A percentile compares a stretch with the other conserved stretches of the same genome.
Evolutionary conservation across 2,797 vertebrate genomes (phyloP).

Genomic region (Eurystomus glaucurus): DNA sequence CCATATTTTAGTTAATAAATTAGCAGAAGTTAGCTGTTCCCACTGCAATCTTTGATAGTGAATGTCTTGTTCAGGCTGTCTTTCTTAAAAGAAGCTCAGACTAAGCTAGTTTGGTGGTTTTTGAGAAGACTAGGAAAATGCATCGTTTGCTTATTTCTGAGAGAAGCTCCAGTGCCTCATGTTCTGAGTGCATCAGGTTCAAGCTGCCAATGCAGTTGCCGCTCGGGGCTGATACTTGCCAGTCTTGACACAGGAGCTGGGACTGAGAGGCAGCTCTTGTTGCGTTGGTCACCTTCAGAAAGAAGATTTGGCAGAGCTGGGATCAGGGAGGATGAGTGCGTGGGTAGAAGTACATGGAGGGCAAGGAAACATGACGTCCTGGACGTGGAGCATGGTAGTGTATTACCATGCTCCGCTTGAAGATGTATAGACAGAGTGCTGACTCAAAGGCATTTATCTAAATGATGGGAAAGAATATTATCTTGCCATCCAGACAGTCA

Average conservation of each 20-base stretch:
- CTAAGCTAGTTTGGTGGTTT: not conserved
- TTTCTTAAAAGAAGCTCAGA: not conserved
- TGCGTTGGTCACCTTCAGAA: not conserved
- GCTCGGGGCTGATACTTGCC: fast-evolving
- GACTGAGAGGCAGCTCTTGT: not conserved
- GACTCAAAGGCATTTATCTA: not conserved
- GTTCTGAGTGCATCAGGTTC: not conserved
- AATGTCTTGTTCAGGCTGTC: not conserved
- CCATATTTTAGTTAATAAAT: not conserved
- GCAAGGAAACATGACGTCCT: not conserved
- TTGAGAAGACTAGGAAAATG: not conserved
- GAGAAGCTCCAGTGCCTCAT: not conserved
- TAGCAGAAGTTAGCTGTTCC: not conserved
- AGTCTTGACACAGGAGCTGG: not conserved
- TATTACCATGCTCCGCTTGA: not conserved
- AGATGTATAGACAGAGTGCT: not conserved
- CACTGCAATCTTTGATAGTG: not conserved
- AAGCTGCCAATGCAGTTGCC: not conserved
- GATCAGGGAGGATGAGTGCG: not conserved
- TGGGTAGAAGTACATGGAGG: not conserved
- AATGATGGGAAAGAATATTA: not conserved
- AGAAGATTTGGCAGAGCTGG: not conserved
- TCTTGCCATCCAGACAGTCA: not conserved
- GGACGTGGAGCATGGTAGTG: not conserved
- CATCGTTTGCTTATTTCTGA: not conserved